phyloP scores from a whole-genome alignment of 2,113 vertebrate species.

The Oxyura jamaicensis region DNA sequence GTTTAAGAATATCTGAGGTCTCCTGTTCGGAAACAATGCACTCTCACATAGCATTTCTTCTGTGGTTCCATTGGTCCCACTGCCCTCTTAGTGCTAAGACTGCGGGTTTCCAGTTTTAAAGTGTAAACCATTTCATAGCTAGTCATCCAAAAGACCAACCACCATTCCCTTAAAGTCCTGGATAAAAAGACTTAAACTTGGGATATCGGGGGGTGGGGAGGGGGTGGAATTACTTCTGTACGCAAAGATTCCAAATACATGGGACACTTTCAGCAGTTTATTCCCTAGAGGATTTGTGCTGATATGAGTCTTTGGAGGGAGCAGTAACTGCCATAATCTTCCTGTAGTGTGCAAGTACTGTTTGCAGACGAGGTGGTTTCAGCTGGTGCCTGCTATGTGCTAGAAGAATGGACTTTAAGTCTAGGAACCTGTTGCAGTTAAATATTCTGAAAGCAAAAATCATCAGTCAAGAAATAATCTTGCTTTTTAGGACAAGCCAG shows the following conservation, averaged over 20 bases:
- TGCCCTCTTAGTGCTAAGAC: background rate
- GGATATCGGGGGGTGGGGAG: background rate
- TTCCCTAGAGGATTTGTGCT: background rate
- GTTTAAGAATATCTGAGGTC: background rate
- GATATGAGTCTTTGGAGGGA: background rate
- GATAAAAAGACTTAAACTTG: background rate
- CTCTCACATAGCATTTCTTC: background rate
- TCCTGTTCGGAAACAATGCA: background rate
- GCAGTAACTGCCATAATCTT: accelerated
- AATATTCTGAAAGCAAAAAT: background rate
- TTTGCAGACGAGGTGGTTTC: background rate
- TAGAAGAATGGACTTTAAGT: background rate
- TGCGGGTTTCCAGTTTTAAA: background rate
- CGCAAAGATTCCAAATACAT: background rate
- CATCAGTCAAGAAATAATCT: background rate
- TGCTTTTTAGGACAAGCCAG: background rate
- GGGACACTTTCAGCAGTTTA: background rate
- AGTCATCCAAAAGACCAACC: background rate
- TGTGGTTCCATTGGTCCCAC: background rate
- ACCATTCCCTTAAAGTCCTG: background rate
- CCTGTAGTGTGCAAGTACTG: background rate
- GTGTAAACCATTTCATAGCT: background rate
- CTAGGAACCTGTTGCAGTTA: background rate
- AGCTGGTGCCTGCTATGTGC: background rate
- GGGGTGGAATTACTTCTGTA: background rate